Conservation (phyloP, 1,140 invertebrate genomes). For the Drosophila sturtevanti region DNA sequence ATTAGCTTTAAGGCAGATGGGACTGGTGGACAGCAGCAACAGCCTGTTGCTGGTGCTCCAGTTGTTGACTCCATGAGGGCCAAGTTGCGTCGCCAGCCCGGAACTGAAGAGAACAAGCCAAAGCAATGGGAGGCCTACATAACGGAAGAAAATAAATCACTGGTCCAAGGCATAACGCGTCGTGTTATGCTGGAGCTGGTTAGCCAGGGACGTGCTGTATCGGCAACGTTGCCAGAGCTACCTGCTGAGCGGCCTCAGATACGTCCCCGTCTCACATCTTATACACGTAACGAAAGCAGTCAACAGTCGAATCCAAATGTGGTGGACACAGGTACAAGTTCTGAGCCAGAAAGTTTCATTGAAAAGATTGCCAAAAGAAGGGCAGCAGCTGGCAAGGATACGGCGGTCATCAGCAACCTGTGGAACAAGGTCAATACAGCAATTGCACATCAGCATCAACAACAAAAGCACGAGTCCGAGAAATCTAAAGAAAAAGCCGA, state of each 20-base stretch:
- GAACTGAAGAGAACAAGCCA: conserved; percentile 45
- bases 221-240: conserved; percentile 68
- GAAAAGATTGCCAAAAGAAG: conserved; percentile 74
- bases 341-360: conserved; percentile 63
- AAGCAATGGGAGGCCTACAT: conserved; percentile 58
- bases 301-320: conserved; percentile 37
- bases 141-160: conserved; percentile 53
- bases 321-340: conserved; percentile 20
- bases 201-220: conserved; percentile 64
- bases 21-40: conserved; percentile 13
- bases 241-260: conserved; percentile 75
- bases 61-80: conserved; percentile 55
- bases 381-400: conserved; percentile 61
- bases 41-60: background rate
- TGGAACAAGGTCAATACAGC: conserved; percentile 68
- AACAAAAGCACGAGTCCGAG: conserved; percentile 19
- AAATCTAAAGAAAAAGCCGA: background rate
- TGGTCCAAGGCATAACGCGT: conserved; percentile 58
- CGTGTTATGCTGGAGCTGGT: conserved; percentile 64
- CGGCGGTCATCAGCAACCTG: conserved; percentile 56
- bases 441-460: conserved; percentile 53
- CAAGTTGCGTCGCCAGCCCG: conserved; percentile 52
- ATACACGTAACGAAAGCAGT: conserved; percentile 55
- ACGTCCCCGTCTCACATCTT: conserved; percentile 59
- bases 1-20: conserved; percentile 83